These are phyloP conservation scores for Astur gentilis DNA, from an alignment of 2,113 vertebrate genomes.

Conservation along the genomic window DNA sequence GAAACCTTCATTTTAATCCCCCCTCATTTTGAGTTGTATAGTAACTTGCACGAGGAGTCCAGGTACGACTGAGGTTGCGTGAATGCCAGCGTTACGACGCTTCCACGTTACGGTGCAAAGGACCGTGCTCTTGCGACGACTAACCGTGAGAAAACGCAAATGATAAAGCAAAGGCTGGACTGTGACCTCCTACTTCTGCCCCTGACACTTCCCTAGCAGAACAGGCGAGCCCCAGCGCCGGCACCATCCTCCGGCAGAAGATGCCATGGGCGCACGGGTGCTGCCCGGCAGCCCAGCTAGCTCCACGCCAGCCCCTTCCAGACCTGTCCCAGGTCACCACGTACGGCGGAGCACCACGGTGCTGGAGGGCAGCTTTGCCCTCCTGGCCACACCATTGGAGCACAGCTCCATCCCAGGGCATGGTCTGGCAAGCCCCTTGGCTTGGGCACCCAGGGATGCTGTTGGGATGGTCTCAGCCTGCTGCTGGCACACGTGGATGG, in stretches of 20 bases:
- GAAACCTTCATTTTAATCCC: neutral
- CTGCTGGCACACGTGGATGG: neutral
- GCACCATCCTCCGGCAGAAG: neutral
- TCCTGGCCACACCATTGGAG: neutral
- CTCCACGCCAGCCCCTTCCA: neutral
- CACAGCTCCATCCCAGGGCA: neutral
- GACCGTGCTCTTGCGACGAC: rapidly evolving
- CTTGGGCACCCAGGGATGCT: neutral
- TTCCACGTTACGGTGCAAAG: rapidly evolving
- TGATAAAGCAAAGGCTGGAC: neutral
- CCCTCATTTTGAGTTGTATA: neutral
- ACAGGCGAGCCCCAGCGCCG: rapidly evolving
- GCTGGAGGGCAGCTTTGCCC: neutral
- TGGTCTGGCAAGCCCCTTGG: neutral
- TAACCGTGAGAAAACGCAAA: neutral
- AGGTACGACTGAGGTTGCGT: rapidly evolving
- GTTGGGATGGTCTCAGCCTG: neutral
- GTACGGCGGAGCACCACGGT: too few relatives aligned
- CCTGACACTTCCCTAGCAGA: neutral
- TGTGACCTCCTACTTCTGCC: neutral
- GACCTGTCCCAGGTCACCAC: neutral
- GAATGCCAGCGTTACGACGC: rapidly evolving
- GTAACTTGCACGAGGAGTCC: too few relatives aligned
- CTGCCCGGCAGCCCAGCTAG: neutral
- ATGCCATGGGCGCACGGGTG: neutral